phyloP scores from a whole-genome alignment of 2,797 vertebrate genomes.

The Falco naumanni region DNA sequence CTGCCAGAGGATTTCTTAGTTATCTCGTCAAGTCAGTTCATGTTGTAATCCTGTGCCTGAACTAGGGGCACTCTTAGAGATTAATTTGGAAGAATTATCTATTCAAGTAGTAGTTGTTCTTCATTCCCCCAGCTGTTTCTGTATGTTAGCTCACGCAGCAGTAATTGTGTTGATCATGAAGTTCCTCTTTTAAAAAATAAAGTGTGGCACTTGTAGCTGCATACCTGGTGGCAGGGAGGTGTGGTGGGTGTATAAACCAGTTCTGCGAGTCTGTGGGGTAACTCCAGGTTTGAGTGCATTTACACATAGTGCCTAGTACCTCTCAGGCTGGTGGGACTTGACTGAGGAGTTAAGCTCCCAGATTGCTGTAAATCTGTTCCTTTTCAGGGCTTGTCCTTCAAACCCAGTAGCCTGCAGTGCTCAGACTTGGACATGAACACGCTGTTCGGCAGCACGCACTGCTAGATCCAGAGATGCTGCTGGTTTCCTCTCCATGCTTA shows the following conservation, averaged over 20 bases:
- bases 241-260: background rate
- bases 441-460: rapidly evolving
- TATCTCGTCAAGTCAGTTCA: background rate
- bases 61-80: background rate
- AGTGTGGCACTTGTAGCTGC: background rate
- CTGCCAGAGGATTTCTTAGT: background rate
- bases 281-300: background rate
- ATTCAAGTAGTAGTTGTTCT: background rate
- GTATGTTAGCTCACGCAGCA: background rate
- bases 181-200: background rate
- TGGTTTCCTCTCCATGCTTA: background rate
- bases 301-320: background rate
- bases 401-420: background rate
- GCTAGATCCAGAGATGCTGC: background rate
- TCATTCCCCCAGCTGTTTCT: background rate
- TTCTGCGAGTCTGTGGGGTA: background rate
- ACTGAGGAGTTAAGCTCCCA: background rate
- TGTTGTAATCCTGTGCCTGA: background rate
- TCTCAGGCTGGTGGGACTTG: background rate
- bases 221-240: background rate
- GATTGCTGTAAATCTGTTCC: background rate
- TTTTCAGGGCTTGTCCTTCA: background rate
- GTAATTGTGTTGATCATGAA: background rate
- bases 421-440: background rate
- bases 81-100: background rate